Evolutionary conservation across 2,797 vertebrate species (phyloP).

Genomic region (Taenioides sp.): DNA sequence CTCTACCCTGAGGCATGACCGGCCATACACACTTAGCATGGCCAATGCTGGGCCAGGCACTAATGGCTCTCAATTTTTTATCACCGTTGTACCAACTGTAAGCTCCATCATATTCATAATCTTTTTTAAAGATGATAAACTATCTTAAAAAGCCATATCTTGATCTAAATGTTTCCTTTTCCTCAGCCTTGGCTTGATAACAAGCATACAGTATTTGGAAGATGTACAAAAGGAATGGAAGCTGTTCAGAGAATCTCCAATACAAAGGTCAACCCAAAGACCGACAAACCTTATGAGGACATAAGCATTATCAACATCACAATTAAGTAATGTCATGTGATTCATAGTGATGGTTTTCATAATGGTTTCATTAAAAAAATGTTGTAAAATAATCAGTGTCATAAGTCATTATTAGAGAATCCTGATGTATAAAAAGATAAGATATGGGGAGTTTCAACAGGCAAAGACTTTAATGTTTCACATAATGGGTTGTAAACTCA

Average conservation of each 20-base stretch:
- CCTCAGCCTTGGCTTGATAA: slow-evolving; percentile 96
- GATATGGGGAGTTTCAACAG: slow-evolving; percentile 43
- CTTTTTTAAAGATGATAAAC: not conserved
- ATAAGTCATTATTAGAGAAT: not conserved
- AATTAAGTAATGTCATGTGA: slow-evolving; percentile 80
- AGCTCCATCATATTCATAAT: slow-evolving; percentile 55
- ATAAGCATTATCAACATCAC: slow-evolving; percentile 99
- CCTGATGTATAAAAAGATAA: slow-evolving; percentile 66
- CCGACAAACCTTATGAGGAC: slow-evolving; percentile 97
- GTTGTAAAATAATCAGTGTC: not conserved
- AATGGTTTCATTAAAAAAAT: slow-evolving; percentile 47
- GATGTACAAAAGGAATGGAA: slow-evolving; percentile 97
- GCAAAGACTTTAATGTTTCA: slow-evolving; percentile 57
- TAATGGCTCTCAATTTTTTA: slow-evolving; percentile 96
- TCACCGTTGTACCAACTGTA: slow-evolving; percentile 97
- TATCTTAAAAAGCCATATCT: too few species aligned
- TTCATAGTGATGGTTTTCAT: slow-evolving; percentile 45
- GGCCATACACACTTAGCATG: slow-evolving; percentile 98
- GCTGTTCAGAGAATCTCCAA: slow-evolving; percentile 98
- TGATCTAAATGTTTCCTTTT: not conserved
- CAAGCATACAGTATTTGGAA: slow-evolving; percentile 97
- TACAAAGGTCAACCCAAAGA: slow-evolving; percentile 96
- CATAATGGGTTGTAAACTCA: slow-evolving; percentile 46
- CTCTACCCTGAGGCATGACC: slow-evolving; percentile 92
- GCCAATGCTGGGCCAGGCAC: slow-evolving; percentile 93